phyloP scores from a whole-genome alignment of 2,888 invertebrate species.

The Papilio demoleus region DNA sequence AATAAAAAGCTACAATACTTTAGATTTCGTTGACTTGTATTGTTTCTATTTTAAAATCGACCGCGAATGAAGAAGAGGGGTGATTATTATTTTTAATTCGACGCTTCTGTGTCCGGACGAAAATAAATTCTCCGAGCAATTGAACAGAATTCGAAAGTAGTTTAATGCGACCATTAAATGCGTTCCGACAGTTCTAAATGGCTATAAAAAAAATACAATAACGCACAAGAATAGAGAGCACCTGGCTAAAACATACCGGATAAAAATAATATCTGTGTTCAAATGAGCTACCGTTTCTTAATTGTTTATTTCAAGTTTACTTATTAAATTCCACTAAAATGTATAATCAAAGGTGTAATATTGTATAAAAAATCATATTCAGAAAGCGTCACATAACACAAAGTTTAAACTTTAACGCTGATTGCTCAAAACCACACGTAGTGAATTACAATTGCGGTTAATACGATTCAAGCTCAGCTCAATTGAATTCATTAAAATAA shows the following conservation, averaged over 20 bases:
- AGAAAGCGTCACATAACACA: not conserved
- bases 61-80: not conserved
- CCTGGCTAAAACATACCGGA: constrained; percentile 22
- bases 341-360: too few relatives aligned
- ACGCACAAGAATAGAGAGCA: constrained; percentile 36
- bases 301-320: too few relatives aligned
- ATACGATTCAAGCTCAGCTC: constrained; percentile 11
- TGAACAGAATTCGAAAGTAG: constrained; percentile 33
- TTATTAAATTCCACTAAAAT: too few relatives aligned
- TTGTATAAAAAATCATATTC: too few relatives aligned
- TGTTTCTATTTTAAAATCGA: constrained; percentile 6
- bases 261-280: constrained; percentile 29
- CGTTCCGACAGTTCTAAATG: constrained; percentile 33
- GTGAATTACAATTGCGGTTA: constrained; percentile 26
- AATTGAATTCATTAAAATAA: constrained; percentile 11
- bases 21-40: not conserved
- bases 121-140: constrained; percentile 33
- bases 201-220: constrained; percentile 37
- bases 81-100: constrained; percentile 16
- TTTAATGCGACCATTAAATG: constrained; percentile 36
- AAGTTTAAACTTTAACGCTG: constrained; percentile 12
- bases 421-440: constrained; percentile 21
- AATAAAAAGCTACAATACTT: not conserved
- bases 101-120: constrained; percentile 10
- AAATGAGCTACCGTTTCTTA: constrained; percentile 20